Conservation (phyloP, 2,888 invertebrate genomes). For the Coenonympha glycerion region DNA sequence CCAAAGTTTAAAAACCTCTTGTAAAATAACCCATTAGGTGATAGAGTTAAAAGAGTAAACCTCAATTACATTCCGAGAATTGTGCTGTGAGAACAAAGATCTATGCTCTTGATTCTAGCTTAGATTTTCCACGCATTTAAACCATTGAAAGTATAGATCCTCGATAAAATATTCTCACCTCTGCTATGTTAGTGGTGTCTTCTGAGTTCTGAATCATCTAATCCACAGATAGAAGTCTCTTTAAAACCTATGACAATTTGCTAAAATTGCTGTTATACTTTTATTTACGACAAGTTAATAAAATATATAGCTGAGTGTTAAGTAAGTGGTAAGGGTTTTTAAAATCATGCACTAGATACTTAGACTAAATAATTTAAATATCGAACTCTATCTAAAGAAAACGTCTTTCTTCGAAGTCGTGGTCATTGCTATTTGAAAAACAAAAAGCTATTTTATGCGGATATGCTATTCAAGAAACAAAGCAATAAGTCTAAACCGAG, state of each 20-base stretch:
- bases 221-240: not conserved
- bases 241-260: too few species aligned
- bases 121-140: conserved; percentile 34
- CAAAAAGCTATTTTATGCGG: not conserved
- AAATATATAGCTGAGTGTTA: too few species aligned
- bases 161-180: conserved; percentile 23
- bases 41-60: conserved; percentile 19
- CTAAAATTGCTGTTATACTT: too few species aligned
- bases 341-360: too few species aligned
- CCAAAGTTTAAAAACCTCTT: not conserved
- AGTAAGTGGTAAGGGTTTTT: too few species aligned
- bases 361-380: too few species aligned
- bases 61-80: conserved; percentile 37
- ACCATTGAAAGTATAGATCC: conserved; percentile 33
- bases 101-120: conserved; percentile 32
- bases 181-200: not conserved
- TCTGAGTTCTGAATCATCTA: not conserved
- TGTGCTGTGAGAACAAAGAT: conserved; percentile 45
- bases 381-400: not conserved
- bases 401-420: not conserved
- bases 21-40: conserved; percentile 8
- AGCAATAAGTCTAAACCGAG: not conserved
- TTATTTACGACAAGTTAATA: too few species aligned
- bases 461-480: not conserved
- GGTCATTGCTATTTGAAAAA: not conserved